Evolutionary conservation across 2,797 vertebrate genomes (phyloP), one percentile per base, ranked within the genome.

Genomic region (Acrocephalus scirpaceus): DNA sequence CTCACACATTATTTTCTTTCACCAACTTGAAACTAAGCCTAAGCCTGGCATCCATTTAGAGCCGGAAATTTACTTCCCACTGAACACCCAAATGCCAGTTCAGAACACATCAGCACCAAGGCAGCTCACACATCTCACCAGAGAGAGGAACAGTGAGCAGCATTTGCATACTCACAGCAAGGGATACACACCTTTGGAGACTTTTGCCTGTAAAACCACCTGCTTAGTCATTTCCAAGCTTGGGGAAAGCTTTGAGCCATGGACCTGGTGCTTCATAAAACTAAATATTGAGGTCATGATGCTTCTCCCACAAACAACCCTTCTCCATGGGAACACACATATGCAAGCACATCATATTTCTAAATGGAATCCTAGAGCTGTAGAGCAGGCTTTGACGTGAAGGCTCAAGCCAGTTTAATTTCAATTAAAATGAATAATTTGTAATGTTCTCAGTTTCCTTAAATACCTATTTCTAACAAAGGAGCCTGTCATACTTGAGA

Each of bases 381-480:
- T 60, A 89, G 29, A 73, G 44, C 61, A 82, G 27, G 32, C 30
- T 91, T 58, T 75, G 82, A 80, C 0, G 4, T 40, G 56, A 81
- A 90, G 72, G 61, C 71, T 86, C n/a, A 62, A 77, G 75, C n/a
- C 44, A 32, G 70, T 88, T 76, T 74, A 82, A 77, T 26, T 73
- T 69, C 48, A 86, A 72, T 86, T 78, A 57, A 89, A 92, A 83
- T 54, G 10, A 96, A 75, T 70, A 62, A 64, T 86, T 57, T 73
- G 73, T 66, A 86, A 13, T 44, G 40, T 60, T 78, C 60, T 86
- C 62, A n/a, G 85, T 61, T 95, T 86, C 87, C 76, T 93, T 90
- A 95, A 93, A 94, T 88, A 86, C 64, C 26, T 84, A 29, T 45
- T 84, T 81, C 73, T 79, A 90, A 90, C 90, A 88, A 95, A 96